Evolutionary conservation across 1,140 invertebrate genomes (phyloP).

Genomic region (Physella acuta): DNA sequence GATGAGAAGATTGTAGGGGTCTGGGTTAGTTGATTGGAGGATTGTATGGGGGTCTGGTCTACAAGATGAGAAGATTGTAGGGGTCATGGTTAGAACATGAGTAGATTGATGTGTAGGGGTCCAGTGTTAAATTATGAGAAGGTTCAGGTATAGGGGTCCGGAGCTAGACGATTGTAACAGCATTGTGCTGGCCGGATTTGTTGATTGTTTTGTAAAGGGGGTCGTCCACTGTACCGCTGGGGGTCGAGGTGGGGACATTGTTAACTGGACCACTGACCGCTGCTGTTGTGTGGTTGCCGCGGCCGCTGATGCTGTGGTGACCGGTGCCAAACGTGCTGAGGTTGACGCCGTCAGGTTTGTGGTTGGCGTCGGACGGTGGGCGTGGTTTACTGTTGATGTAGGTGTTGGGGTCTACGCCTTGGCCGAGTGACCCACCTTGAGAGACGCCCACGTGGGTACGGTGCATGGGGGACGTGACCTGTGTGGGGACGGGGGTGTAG

Average conservation of each 20-base stretch:
- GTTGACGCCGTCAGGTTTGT: neutral
- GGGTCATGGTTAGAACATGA: no score
- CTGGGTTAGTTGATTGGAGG: no score
- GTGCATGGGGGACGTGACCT: slow-evolving; percentile 35
- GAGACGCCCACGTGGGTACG: slow-evolving; percentile 15
- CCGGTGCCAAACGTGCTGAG: slow-evolving; percentile 10
- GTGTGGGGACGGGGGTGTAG: slow-evolving; percentile 34
- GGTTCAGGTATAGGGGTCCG: no score
- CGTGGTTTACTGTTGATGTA: slow-evolving; percentile 6
- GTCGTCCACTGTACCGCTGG: neutral
- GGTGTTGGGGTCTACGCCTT: neutral
- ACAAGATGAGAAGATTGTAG: no score
- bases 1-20: no score
- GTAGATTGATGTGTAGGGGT: no score
- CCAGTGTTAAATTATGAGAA: no score
- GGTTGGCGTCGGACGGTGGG: neutral
- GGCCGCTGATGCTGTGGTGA: no score
- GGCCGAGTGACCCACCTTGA: neutral
- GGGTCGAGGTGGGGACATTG: no score
- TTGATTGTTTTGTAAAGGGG: slow-evolving; percentile 22
- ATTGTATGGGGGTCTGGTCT: no score
- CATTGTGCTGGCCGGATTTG: slow-evolving; percentile 16
- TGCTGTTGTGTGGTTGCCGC: neutral
- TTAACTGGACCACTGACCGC: neutral
- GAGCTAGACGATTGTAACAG: slow-evolving; percentile 19